A percentile compares a stretch with the other conserved stretches of the same genome.
Evolutionary conservation across 2,113 vertebrate species (phyloP).

Genomic region (Phocoena sinus): DNA sequence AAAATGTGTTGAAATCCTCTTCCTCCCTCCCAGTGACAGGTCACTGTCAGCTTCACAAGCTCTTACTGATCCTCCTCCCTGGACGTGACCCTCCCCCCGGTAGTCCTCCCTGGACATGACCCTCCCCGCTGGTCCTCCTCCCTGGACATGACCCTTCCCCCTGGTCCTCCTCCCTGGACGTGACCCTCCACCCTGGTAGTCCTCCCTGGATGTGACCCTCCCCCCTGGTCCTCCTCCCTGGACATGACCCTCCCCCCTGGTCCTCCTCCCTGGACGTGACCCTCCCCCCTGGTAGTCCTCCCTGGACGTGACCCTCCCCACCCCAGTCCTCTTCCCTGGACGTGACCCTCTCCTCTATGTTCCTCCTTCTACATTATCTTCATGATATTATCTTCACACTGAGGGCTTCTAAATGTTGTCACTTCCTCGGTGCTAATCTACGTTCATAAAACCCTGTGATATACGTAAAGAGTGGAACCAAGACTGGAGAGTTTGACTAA

Average conservation of each 20-base stretch:
- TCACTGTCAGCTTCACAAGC: background rate
- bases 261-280: background rate
- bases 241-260: too few species aligned
- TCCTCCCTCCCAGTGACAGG: background rate
- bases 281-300: background rate
- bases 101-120: background rate
- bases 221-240: background rate
- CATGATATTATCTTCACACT: background rate
- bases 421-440: background rate
- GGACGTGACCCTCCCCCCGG: too few species aligned
- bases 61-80: background rate
- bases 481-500: background rate
- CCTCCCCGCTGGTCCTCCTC: background rate
- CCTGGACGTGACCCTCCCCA: accelerated
- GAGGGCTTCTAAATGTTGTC: background rate
- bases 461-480: background rate
- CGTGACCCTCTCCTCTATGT: background rate
- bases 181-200: background rate
- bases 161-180: background rate
- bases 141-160: too few species aligned
- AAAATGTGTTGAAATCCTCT: background rate
- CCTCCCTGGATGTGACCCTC: too few species aligned
- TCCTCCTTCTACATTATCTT: background rate
- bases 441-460: background rate
- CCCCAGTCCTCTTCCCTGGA: background rate